Evolutionary conservation across 2,113 vertebrate species (phyloP).

Genomic region (Platycercus adscitus): DNA sequence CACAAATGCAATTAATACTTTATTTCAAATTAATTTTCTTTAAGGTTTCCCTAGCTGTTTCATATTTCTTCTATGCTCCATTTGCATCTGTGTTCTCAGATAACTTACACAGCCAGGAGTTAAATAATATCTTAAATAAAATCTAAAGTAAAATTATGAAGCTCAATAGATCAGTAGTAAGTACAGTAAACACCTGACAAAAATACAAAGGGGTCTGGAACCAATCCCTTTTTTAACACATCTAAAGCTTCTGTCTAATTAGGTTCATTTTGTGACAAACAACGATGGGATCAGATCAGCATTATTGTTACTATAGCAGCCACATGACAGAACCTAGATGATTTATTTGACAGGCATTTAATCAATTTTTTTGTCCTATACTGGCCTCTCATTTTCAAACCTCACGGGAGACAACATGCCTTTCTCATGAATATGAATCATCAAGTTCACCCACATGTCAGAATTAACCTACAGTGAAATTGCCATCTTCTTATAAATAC

Average conservation of each 20-base stretch:
- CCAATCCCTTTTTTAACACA: background rate
- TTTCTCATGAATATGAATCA: background rate
- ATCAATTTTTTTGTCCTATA: background rate
- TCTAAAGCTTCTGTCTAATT: background rate
- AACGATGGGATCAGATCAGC: background rate
- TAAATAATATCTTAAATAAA: slow-evolving; percentile 4
- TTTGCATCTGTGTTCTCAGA: slow-evolving; percentile 6
- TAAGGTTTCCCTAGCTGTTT: background rate
- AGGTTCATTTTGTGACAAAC: background rate
- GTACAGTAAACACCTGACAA: slow-evolving; percentile 30
- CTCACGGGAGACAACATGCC: background rate
- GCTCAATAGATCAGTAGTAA: slow-evolving; percentile 20
- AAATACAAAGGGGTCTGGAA: background rate
- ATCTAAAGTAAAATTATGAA: background rate
- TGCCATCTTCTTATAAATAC: background rate
- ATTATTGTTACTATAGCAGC: background rate
- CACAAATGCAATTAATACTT: background rate
- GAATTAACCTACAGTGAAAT: background rate
- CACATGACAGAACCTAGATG: background rate
- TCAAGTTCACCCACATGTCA: background rate
- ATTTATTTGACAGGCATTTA: background rate
- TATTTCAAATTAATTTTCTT: background rate
- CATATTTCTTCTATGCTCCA: background rate
- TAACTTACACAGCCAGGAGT: background rate
- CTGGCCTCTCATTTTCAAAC: background rate